Evolutionary conservation across 2,888 invertebrate genomes (phyloP).

Genomic region (Lymantria monacha): DNA sequence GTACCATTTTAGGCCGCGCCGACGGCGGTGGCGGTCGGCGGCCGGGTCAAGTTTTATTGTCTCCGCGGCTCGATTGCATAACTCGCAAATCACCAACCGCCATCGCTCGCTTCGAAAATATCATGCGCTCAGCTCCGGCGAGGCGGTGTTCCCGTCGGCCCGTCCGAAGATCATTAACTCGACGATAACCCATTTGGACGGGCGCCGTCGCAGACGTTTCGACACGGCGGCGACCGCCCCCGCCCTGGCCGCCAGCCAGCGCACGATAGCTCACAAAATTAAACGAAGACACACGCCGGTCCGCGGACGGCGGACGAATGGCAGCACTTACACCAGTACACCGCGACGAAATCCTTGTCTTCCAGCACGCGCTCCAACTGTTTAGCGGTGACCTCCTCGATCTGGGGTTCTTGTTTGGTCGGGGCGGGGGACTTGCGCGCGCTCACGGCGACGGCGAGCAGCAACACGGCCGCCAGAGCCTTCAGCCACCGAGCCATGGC

Average conservation of each 20-base stretch:
- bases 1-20: slow-evolving; percentile 78
- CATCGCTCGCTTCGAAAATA: slow-evolving; percentile 65
- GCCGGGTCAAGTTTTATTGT: slow-evolving; percentile 78
- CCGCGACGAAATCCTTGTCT: slow-evolving; percentile 96
- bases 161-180: slow-evolving; percentile 73
- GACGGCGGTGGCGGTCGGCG: slow-evolving; percentile 61
- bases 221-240: slow-evolving; percentile 55
- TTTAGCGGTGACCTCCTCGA: slow-evolving; percentile 96
- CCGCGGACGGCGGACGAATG: slow-evolving; percentile 43
- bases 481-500: slow-evolving; percentile 80
- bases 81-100: slow-evolving; percentile 50
- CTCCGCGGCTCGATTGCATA: slow-evolving; percentile 74
- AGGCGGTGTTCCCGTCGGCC: slow-evolving; percentile 47
- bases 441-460: slow-evolving; percentile 78
- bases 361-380: slow-evolving; percentile 94
- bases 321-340: slow-evolving; percentile 96
- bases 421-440: slow-evolving; percentile 66
- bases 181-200: slow-evolving; percentile 71
- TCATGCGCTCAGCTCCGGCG: slow-evolving; percentile 46
- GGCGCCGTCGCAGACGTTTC: slow-evolving; percentile 66
- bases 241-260: slow-evolving; percentile 58
- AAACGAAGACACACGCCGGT: slow-evolving; percentile 51
- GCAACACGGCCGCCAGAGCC: slow-evolving; percentile 76
- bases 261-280: slow-evolving; percentile 48
- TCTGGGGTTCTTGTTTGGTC: slow-evolving; percentile 86